Evolutionary conservation across 1,140 invertebrate species (phyloP).

Genomic region (Steinernema khuongi): DNA sequence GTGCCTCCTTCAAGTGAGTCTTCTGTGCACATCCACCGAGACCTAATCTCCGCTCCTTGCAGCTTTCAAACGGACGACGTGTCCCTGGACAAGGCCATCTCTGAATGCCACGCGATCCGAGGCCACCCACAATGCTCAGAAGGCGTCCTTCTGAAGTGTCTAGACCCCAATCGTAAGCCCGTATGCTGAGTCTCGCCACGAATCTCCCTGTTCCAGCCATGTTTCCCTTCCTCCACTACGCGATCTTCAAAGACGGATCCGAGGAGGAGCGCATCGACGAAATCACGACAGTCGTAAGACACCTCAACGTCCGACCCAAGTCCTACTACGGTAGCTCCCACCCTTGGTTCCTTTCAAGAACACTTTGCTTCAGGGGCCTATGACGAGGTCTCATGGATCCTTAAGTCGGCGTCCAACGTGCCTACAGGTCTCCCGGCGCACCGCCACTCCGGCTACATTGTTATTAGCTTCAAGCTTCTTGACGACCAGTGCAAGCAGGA

Average conservation of each 20-base stretch:
- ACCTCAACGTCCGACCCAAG: slow-evolving; percentile 22
- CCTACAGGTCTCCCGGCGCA: slow-evolving; percentile 38
- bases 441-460: slow-evolving; percentile 49
- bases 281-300: slow-evolving; percentile 21
- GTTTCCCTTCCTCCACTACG: slow-evolving; percentile 46
- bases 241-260: slow-evolving; percentile 18
- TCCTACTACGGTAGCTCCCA: not conserved
- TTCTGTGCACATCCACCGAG: not conserved
- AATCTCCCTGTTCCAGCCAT: slow-evolving; percentile 39
- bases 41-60: slow-evolving; percentile 19
- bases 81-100: slow-evolving; percentile 43
- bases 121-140: slow-evolving; percentile 33
- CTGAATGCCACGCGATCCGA: slow-evolving; percentile 44
- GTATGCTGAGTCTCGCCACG: not conserved
- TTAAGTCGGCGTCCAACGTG: slow-evolving; percentile 34
- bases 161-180: slow-evolving; percentile 48
- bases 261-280: slow-evolving; percentile 23
- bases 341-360: slow-evolving; percentile 16
- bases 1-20: slow-evolving; percentile 21
- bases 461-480: slow-evolving; percentile 49
- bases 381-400: slow-evolving; percentile 51
- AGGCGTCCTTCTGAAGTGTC: slow-evolving; percentile 47
- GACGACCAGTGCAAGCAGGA: slow-evolving; percentile 43
- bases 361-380: slow-evolving; percentile 43
- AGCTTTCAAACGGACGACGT: slow-evolving; percentile 45